Evolutionary conservation across 2,888 invertebrate genomes (phyloP), one percentile per base, ranked within the genome.

Genomic region (Xanthia icteritia): DNA sequence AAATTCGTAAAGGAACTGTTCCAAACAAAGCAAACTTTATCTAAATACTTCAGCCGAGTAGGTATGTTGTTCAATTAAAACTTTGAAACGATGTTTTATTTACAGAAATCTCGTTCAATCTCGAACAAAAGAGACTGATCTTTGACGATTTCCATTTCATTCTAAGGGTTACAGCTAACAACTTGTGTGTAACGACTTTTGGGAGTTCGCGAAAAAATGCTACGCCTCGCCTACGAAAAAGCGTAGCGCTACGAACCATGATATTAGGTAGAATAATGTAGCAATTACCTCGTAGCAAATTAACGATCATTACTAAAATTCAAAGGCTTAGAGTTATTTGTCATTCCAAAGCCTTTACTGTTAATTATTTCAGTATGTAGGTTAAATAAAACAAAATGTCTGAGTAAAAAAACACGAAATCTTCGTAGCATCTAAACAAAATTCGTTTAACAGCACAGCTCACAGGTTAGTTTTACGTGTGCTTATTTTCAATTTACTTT

Each of bases 241-340:
- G 74, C 85, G 89, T 88, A 89, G 88, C 84, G 88, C 89, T 89
- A 84, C 88, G 88, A 68, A 65, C 85, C 84, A 85, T 88, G 84
- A 78, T 81, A 83, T 84, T 87, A 72, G 66, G 68, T 73, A 67
- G 79, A 88, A 81, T 86, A 83, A 86, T 81, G 85, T 86, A 89
- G 81, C 85, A 86, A 88, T 85, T 89, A 81, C 61, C 71, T 78
- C 72, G 77, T 65, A 87, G 80, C 73, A 84, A 79, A 81, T 87
- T 89, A 87, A 84, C 68, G 74, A 78, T 79, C 61, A 83, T 86
- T 83, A 86, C 77, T 87, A 84, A 83, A 81, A 84, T 87, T 83
- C 68, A 77, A 83, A 60, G 61, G 85, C 81, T 82, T 81, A 73
- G 65, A 81, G 74, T 86, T 68, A 81, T 88, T 85, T 86, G 67